Conservation (phyloP, 2,113 vertebrate species). For the Jacana jacana region DNA sequence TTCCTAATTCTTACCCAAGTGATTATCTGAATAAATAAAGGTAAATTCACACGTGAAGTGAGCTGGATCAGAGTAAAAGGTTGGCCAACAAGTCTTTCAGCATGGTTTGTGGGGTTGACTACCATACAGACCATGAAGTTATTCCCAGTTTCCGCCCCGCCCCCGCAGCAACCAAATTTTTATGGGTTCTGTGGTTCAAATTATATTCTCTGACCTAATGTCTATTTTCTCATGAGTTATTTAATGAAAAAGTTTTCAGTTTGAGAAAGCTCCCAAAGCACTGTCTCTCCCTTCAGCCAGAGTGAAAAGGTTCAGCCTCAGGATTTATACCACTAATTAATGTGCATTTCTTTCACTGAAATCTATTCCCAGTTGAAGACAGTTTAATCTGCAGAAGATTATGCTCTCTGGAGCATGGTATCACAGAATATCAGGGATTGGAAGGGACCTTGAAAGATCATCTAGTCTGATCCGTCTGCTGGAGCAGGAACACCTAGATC, state of each 20-base stretch:
- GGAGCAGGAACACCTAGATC: no score
- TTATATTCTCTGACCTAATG: background rate
- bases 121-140: background rate
- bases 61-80: background rate
- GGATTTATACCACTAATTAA: accelerated
- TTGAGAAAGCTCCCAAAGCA: background rate
- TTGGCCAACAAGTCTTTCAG: background rate
- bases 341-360: background rate
- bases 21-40: background rate
- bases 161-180: background rate
- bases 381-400: background rate
- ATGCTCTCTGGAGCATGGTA: background rate
- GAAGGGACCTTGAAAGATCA: no score
- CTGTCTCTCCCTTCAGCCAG: background rate
- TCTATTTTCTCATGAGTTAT: accelerated
- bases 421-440: no score
- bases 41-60: background rate
- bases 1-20: background rate
- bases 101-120: background rate
- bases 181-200: background rate
- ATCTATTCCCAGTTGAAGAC: background rate
- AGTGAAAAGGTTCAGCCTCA: background rate
- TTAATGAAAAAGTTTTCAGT: accelerated
- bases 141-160: background rate
- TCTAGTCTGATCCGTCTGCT: no score